Evolutionary conservation across 2,113 vertebrate genomes (phyloP), one percentile per base, ranked within the genome.

Genomic region (Trochalopteron elliotii): DNA sequence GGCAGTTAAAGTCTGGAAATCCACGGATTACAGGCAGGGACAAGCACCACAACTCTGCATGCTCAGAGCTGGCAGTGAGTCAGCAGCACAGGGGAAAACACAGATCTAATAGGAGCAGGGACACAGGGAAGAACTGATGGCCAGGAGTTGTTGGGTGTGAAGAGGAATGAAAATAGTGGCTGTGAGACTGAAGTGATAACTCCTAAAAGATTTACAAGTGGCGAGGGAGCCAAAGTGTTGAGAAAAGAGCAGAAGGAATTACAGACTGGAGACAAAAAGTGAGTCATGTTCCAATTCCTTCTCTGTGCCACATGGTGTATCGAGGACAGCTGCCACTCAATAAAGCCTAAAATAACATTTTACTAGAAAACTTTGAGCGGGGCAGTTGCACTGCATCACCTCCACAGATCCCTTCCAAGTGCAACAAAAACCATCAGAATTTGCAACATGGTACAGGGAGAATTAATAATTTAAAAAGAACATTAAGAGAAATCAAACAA

Each of bases 191-290:
- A 64, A 56, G 63, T 12, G 71, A 30, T 52, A 88, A 74, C 50
- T 59, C 71, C 55, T 67, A 2, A 52, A 35, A 40, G 47, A 40
- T 60, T 44, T 28, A 27, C 5, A 65, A 53, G 84, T 15, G 53
- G 44, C 5, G n/a, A 68, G 24, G 61, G 37, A 89, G 60, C 11
- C 31, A 31, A 75, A 85, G 67, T 15, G 90, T 45, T 55, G 39
- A 63, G 59, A n/a, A 45, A 28, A 63, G 75, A 80, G 67, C 56
- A 93, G 89, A 88, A 94, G 79, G 81, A 80, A 50, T 83, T 90
- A 77, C 81, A 79, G 45, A 37, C 49, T 70, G 53, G 39, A 81
- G 86, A 88, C 63, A 76, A 77, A 60, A 77, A 80, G 12, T 47
- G 33, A 94, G 64, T 67, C 50, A 50, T 16, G 7, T 75, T 89